Percentiles rank a stretch among this genome's conserved stretches.
Conservation (phyloP, 2,888 invertebrate genomes). For the Sinelater perroti region DNA sequence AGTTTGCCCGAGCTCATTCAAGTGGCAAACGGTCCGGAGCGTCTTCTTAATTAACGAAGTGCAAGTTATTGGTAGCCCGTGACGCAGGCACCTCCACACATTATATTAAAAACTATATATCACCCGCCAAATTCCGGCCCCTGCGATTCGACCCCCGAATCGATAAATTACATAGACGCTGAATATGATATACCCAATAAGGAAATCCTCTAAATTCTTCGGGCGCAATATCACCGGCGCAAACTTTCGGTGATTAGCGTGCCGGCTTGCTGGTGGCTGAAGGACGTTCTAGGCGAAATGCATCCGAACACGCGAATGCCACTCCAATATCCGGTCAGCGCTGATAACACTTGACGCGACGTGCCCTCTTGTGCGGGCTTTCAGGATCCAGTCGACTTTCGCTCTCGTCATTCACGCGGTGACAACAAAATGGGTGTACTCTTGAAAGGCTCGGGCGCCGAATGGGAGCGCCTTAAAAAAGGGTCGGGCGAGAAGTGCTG, state of each 20-base stretch:
- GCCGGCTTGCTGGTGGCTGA: too few species aligned
- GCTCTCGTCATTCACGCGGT: slow-evolving; percentile 20
- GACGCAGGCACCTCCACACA: slow-evolving; percentile 41
- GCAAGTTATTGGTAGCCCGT: slow-evolving; percentile 32
- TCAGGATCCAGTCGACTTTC: slow-evolving; percentile 16
- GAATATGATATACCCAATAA: slow-evolving; percentile 17
- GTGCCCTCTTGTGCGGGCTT: slow-evolving; percentile 20
- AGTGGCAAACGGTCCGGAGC: slow-evolving; percentile 20
- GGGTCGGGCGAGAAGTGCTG: slow-evolving; percentile 9
- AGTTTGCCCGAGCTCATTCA: slow-evolving; percentile 4
- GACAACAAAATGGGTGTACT: slow-evolving; percentile 15
- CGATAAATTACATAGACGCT: slow-evolving; percentile 18
- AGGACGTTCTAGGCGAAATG: too few species aligned
- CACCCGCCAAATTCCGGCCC: slow-evolving; percentile 35
- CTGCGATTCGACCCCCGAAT: slow-evolving; percentile 31
- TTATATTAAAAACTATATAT: slow-evolving; percentile 37
- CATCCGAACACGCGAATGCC: slow-evolving; percentile 23
- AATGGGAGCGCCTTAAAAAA: slow-evolving; percentile 5
- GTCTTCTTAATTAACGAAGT: slow-evolving; percentile 33
- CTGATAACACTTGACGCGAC: slow-evolving; percentile 27
- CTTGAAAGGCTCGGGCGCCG: slow-evolving; percentile 1
- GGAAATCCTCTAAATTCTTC: slow-evolving; percentile 20
- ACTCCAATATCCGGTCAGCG: slow-evolving; percentile 32
- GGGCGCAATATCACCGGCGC: not conserved
- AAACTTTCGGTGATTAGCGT: not conserved